Evolutionary conservation across 2,888 invertebrate species (phyloP), one percentile per base, ranked within the genome.

Genomic region (Tryphoninae sp.): DNA sequence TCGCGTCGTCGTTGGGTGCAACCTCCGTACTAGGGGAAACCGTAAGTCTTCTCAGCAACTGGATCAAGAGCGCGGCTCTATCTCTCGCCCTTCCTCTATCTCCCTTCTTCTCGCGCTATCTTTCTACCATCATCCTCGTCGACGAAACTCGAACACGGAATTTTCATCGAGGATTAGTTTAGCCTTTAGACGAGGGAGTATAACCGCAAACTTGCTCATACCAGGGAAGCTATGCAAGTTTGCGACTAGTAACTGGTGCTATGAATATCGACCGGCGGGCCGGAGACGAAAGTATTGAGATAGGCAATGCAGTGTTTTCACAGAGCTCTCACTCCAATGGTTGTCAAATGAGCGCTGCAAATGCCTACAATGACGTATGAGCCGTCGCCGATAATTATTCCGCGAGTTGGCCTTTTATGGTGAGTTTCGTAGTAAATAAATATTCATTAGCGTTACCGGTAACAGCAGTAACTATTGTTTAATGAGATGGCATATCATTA

Each of bases 81-180:
- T 45, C 58, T 64, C 45, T 45, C 45, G 11, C 42, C 16, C 65
- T 0, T 9, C 13, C 23, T 11, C 45, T 16, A 13, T 6, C 26
- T 51, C 51, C 11, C 33, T 68, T 51, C 8, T 6, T 58, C 19
- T 23, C 26, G 59, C 26, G 8, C 59, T 71, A 53, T 59, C 71
- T 9, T 19, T 19, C 16, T 45, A 16, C 26, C 65, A 59, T 74
- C 55, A 23, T 49, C 64, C 53, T 64, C 42, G 64, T 26, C 74
- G 74, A 74, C 58, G 58, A 45, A 55, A 68, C 55, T 79, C 55
- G 59, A 75, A 72, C 75, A 58, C 59, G 65, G 80, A 75, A 80
- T 80, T 80, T 80, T 80, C 71, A 80, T 80, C 64, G 71, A 51
- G 75, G 80, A 80, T 80, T 80, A 80, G 64, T 64, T 22, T 40